Evolutionary conservation across 1,140 invertebrate species (phyloP).

Genomic region (Drosophila bipectinata): DNA sequence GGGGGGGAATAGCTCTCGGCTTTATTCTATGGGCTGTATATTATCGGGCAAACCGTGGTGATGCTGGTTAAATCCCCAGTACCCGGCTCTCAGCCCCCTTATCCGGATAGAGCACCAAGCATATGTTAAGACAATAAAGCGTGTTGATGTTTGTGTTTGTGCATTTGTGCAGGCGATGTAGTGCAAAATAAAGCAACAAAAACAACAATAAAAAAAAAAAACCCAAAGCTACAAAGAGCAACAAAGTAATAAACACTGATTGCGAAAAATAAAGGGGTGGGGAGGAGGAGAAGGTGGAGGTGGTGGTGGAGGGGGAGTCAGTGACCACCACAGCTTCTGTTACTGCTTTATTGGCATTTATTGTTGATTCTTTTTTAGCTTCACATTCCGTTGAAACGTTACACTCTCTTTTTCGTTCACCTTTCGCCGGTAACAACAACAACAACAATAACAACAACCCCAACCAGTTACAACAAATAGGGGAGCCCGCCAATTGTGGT

Average conservation of each 20-base stretch:
- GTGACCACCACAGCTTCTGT: slow-evolving; percentile 23
- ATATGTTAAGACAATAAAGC: slow-evolving; percentile 30
- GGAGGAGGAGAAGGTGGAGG: neutral
- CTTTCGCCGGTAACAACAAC: slow-evolving; percentile 42
- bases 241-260: slow-evolving; percentile 43
- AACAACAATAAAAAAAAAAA: neutral
- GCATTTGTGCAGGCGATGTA: slow-evolving; percentile 28
- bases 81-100: neutral
- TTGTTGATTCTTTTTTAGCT: slow-evolving; percentile 59
- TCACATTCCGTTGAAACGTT: slow-evolving; percentile 56
- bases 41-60: neutral
- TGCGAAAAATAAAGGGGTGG: slow-evolving; percentile 28
- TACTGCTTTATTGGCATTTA: slow-evolving; percentile 38
- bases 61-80: slow-evolving; percentile 7
- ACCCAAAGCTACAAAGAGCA: slow-evolving; percentile 14
- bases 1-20: neutral
- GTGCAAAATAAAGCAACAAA: slow-evolving; percentile 14
- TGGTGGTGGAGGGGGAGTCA: neutral
- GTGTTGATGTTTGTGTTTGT: slow-evolving; percentile 17
- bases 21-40: neutral
- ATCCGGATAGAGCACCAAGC: slow-evolving; percentile 12
- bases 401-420: slow-evolving; percentile 19
- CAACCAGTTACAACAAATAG: slow-evolving; percentile 33
- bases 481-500: slow-evolving; percentile 24
- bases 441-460: slow-evolving; percentile 15